phyloP scores from a whole-genome alignment of 2,888 invertebrate genomes.

The Oithona nana region DNA sequence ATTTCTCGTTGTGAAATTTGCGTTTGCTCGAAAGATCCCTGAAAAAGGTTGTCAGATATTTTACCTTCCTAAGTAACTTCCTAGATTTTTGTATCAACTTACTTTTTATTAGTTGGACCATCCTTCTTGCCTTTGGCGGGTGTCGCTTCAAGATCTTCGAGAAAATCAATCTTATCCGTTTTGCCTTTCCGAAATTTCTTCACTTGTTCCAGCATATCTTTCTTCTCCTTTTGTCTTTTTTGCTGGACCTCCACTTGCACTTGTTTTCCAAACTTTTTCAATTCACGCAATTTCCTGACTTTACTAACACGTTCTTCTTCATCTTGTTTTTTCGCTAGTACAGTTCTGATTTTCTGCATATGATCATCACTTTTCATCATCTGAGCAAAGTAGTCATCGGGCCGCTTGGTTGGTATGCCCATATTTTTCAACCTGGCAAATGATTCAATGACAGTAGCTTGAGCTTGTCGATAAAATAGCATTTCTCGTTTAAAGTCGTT shows the following conservation, averaged over 20 bases:
- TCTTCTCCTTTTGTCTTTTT: constrained; percentile 72
- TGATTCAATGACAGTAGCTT: constrained; percentile 15
- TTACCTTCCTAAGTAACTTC: neutral
- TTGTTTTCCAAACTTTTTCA: constrained; percentile 80
- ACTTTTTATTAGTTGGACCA: neutral
- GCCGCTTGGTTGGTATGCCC: constrained; percentile 57
- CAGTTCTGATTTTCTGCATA: constrained; percentile 82
- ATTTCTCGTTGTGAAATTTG: constrained; percentile 58
- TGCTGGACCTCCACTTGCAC: constrained; percentile 62
- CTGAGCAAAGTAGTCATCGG: constrained; percentile 94
- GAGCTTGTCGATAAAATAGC: constrained; percentile 64
- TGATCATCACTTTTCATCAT: constrained; percentile 95
- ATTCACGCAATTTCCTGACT: constrained; percentile 65
- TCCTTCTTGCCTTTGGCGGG: constrained; percentile 1
- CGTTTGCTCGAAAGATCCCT: constrained; percentile 34
- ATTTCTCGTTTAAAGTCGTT: constrained; percentile 86
- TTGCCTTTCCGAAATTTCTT: constrained; percentile 79
- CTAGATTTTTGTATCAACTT: neutral
- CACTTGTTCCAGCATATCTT: constrained; percentile 71
- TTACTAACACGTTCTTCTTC: constrained; percentile 72
- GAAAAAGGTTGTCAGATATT: constrained; percentile 14
- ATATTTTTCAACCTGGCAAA: constrained; percentile 41
- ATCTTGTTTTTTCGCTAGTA: constrained; percentile 60
- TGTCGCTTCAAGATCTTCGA: constrained; percentile 37
- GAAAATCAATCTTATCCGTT: constrained; percentile 55